phyloP scores from a whole-genome alignment of 2,888 invertebrate species.

The Octonoba sinensis region DNA sequence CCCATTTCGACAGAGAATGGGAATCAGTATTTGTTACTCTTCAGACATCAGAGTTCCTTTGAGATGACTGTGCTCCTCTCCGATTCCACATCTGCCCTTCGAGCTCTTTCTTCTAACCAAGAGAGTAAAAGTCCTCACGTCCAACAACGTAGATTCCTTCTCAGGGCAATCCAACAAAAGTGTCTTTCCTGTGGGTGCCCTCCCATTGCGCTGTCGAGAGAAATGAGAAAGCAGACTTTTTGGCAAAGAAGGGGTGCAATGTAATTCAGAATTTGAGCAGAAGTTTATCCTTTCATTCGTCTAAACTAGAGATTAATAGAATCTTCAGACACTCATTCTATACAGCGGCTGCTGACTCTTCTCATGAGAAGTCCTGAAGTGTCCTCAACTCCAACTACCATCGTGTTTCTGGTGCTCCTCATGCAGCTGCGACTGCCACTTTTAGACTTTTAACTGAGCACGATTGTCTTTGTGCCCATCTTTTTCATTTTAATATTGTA shows the following conservation, averaged over 20 bases:
- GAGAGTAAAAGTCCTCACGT: too few species aligned
- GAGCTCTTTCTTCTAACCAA: too few species aligned
- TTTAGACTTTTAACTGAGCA: conserved; percentile 10
- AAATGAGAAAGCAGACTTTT: conserved; percentile 3
- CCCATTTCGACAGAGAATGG: neutral
- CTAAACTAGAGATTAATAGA: too few species aligned
- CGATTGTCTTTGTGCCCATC: too few species aligned
- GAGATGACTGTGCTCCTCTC: conserved; percentile 1
- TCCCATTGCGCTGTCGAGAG: conserved; percentile 14
- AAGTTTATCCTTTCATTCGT: too few species aligned
- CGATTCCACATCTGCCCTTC: too few species aligned
- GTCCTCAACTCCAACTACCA: too few species aligned
- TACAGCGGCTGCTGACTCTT: conserved; percentile 9
- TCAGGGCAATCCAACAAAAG: neutral
- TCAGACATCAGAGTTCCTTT: neutral
- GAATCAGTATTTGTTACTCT: neutral
- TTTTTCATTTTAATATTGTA: too few species aligned
- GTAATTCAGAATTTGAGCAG: too few species aligned
- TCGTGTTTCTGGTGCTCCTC: conserved; percentile 7
- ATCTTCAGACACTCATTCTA: neutral
- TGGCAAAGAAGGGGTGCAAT: too few species aligned
- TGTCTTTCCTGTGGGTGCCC: too few species aligned
- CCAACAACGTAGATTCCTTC: too few species aligned
- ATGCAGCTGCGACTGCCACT: neutral
- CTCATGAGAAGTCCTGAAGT: neutral